phyloP scores from a whole-genome alignment of 2,888 invertebrate genomes.

The Sinopyrophorus schimmeli region DNA sequence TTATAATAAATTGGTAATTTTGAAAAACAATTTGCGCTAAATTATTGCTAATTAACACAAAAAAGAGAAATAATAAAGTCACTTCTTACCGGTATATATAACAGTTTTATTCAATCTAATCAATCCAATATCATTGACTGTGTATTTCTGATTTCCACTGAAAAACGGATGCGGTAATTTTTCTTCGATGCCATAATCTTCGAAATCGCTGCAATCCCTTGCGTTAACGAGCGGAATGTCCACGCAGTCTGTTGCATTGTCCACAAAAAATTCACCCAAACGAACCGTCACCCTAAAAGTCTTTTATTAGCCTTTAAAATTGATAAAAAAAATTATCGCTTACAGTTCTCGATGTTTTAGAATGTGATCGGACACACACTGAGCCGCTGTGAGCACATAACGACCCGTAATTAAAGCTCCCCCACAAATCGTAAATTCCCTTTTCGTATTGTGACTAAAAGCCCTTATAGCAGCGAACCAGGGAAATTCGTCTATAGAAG shows the following conservation, averaged over 20 bases:
- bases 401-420: not conserved
- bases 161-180: not conserved
- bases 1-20: too few relatives aligned
- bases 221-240: not conserved
- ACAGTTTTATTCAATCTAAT: not conserved
- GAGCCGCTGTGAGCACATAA: conserved; percentile 1
- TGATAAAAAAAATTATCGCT: not conserved
- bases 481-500: conserved; percentile 7
- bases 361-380: not conserved
- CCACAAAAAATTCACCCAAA: not conserved
- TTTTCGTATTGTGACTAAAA: not conserved
- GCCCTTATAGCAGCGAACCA: conserved; percentile 1
- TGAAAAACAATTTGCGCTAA: too few relatives aligned
- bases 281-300: not conserved
- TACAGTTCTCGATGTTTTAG: not conserved
- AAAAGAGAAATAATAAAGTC: too few relatives aligned
- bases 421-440: not conserved
- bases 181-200: not conserved
- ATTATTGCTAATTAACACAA: too few relatives aligned
- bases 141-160: too few relatives aligned
- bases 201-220: not conserved
- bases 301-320: not conserved
- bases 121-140: not conserved
- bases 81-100: conserved; percentile 1
- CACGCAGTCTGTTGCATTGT: conserved; percentile 1